phyloP scores from a whole-genome alignment of 2,888 invertebrate species.

The Microchrysa polita region DNA sequence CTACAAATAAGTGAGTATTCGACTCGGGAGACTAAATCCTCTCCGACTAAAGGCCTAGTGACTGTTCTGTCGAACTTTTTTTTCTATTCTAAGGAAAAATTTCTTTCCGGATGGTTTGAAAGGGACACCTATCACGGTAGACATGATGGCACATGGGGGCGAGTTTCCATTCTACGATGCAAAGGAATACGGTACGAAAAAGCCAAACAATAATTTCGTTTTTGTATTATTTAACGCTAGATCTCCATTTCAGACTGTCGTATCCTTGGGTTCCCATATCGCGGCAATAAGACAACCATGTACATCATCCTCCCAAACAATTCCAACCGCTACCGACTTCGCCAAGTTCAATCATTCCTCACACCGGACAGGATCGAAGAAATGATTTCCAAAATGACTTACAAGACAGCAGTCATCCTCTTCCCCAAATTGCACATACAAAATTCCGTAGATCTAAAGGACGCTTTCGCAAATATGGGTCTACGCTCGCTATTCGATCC shows the following conservation, averaged over 20 bases:
- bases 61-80: no score
- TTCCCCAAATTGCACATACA: constrained; percentile 79
- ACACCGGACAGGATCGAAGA: constrained; percentile 63
- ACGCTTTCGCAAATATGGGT: constrained; percentile 69
- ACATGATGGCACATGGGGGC: constrained; percentile 74
- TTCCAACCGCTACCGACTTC: constrained; percentile 64
- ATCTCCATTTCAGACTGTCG: constrained; percentile 66
- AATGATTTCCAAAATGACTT: constrained; percentile 60
- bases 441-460: constrained; percentile 68
- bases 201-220: neutral
- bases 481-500: constrained; percentile 72
- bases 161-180: constrained; percentile 67
- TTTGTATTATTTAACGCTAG: constrained; percentile 10
- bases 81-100: constrained; percentile 63
- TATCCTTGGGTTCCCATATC: constrained; percentile 74
- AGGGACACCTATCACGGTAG: constrained; percentile 55
- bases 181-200: constrained; percentile 52
- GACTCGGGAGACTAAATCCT: no score
- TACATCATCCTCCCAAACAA: constrained; percentile 72
- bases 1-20: constrained; percentile 65
- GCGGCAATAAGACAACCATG: constrained; percentile 71
- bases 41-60: no score
- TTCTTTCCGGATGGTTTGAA: constrained; percentile 67
- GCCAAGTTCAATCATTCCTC: constrained; percentile 64
- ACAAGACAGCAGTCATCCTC: constrained; percentile 66